Evolutionary conservation across 2,888 invertebrate genomes (phyloP).

Genomic region (Noctuana brunneofusca): DNA sequence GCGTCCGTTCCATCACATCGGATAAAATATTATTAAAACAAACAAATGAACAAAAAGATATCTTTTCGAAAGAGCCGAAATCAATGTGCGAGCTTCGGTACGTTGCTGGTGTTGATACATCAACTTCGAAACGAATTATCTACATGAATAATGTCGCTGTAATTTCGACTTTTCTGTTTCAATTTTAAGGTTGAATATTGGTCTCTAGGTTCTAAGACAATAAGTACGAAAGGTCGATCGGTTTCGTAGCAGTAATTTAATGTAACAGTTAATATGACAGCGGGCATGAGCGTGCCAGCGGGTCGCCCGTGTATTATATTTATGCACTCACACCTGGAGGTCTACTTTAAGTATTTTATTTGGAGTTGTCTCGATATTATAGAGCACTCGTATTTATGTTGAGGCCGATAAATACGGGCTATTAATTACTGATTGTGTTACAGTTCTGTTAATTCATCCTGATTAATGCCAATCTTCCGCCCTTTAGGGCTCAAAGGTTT

Average conservation of each 20-base stretch:
- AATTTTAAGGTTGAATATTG: slow-evolving; percentile 44
- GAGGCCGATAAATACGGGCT: slow-evolving; percentile 72
- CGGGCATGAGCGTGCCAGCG: slow-evolving; percentile 79
- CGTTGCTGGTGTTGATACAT: slow-evolving; percentile 52
- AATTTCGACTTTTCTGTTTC: neutral
- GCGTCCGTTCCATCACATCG: slow-evolving; percentile 78
- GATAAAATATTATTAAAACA: slow-evolving; percentile 83
- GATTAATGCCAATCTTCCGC: slow-evolving; percentile 57
- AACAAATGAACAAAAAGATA: slow-evolving; percentile 80
- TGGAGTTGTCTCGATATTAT: slow-evolving; percentile 70
- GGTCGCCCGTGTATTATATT: slow-evolving; percentile 78
- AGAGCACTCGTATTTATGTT: slow-evolving; percentile 74
- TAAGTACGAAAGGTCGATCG: slow-evolving; percentile 69
- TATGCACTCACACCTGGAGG: slow-evolving; percentile 83
- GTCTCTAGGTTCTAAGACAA: slow-evolving; percentile 50
- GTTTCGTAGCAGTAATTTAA: slow-evolving; percentile 79
- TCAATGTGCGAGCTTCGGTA: slow-evolving; percentile 79
- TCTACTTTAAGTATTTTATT: slow-evolving; percentile 72
- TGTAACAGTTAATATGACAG: slow-evolving; percentile 83
- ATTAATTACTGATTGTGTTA: slow-evolving; percentile 79
- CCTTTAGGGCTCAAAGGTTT: slow-evolving; percentile 19
- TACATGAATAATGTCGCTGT: neutral
- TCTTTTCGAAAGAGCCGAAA: slow-evolving; percentile 81
- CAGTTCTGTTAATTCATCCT: slow-evolving; percentile 75
- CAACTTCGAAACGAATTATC: slow-evolving; percentile 11